phyloP scores from a whole-genome alignment of 2,888 invertebrate species.

The Cistogaster globosa region DNA sequence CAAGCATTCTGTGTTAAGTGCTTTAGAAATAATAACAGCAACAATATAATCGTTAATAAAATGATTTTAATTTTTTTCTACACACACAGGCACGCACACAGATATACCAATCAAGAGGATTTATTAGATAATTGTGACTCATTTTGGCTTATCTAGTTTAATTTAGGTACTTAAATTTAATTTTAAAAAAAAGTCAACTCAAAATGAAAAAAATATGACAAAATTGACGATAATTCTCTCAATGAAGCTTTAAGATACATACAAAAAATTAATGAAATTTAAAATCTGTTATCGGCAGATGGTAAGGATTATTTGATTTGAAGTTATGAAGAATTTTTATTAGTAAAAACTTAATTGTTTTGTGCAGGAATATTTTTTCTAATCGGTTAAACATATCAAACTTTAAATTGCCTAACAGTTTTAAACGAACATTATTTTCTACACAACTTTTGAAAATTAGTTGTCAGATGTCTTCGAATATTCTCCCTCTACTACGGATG shows the following conservation, averaged over 20 bases:
- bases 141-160: conserved; percentile 62
- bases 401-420: no score
- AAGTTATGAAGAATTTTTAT: no score
- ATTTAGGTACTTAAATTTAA: conserved; percentile 59
- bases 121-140: conserved; percentile 65
- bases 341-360: no score
- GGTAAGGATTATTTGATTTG: not conserved
- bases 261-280: not conserved
- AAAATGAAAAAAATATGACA: no score
- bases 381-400: no score
- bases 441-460: no score
- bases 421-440: no score
- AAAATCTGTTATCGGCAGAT: not conserved
- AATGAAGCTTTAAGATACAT: not conserved
- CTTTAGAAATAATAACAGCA: conserved; percentile 64
- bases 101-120: conserved; percentile 45
- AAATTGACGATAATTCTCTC: not conserved
- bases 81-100: not conserved
- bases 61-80: conserved; percentile 48
- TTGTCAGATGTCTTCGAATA: no score
- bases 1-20: conserved; percentile 59
- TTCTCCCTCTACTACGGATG: no score
- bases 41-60: conserved; percentile 59
- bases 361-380: no score
- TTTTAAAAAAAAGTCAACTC: conserved; percentile 23